Base-by-base conservation (phyloP, 2,113 vertebrate genomes). In the Perca schrenkii region DNA sequence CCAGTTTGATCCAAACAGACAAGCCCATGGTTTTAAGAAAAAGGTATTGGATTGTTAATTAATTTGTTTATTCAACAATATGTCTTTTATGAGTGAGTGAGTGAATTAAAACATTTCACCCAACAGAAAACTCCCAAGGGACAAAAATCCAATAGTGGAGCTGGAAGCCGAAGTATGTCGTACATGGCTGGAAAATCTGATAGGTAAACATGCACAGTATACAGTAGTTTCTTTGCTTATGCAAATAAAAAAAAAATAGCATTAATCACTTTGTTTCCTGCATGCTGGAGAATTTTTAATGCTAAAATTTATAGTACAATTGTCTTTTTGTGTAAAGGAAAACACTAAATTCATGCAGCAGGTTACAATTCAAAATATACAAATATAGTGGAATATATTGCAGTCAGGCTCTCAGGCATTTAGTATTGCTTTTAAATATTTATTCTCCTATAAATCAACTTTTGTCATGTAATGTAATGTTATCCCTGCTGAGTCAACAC, bases 1-100 rank as follows among this genome's bases (percentile, higher is more conserved):
- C 6, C 97, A 98, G 2, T 99, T 99, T 83, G 97, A 99, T 94
- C 98, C 98, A 17, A 95, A 95, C 86, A 95, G 91, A 43, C 96
- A 95, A 91, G 69, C 74, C 7, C 46, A 82, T 0, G 10, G 93
- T 31, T 79, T 80, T 25, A 95, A 73, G 71, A 94, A 90, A 75
- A 96, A 94, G 95, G 96, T 96, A 91, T 71, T 53, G 34, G 22
- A 60, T 67, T 50, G 2, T 13, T 56, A 3, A 36, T 28, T 49
- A 0, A 22, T 15, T 21, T 56, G 2, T 34, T 60, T 16, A 16
- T 56, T 64, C 0, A 47, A n/a, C 7, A 3, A 47, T 40, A 6
- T 34, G 1, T 22, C 16, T 31, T 80, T 22, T 4, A 17, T 25
- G 2, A 2, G 8, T 71, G 10, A 1, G 1, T 58, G 2, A 64